A percentile compares a stretch with the other conserved stretches of the same genome.
phyloP scores from a whole-genome alignment of 2,888 invertebrate genomes.

The Hedychridium roseum region DNA sequence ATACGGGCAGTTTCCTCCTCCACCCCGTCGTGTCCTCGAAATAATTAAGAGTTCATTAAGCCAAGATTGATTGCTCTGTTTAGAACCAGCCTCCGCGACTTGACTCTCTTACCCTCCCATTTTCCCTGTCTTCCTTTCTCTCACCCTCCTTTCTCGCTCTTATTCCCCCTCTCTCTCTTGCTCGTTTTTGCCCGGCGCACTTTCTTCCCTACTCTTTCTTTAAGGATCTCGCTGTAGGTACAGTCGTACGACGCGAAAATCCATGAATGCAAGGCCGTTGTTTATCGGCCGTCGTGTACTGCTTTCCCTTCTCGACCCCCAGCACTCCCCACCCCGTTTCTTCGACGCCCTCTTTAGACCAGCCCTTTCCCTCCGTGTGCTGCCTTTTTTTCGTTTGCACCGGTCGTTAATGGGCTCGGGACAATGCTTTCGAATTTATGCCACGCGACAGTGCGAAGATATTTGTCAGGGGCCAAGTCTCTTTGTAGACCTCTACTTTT shows the following conservation, averaged over 20 bases:
- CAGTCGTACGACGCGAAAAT: conserved; percentile 35
- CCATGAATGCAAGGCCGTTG: conserved; percentile 53
- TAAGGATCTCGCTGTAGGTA: conserved; percentile 12
- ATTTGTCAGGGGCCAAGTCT: conserved; percentile 26
- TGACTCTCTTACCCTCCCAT: conserved; percentile 6
- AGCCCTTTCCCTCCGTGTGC: conserved; percentile 7
- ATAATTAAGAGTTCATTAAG: conserved; percentile 64
- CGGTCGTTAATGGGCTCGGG: conserved; percentile 32
- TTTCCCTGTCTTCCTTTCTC: conserved; percentile 11
- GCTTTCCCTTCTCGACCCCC: conserved; percentile 8
- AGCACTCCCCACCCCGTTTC: conserved; percentile 10
- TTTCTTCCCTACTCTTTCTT: no score
- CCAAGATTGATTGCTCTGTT: conserved; percentile 61
- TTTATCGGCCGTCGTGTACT: conserved; percentile 46
- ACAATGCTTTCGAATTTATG: conserved; percentile 33
- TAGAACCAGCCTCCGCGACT: conserved; percentile 38
- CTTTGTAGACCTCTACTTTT: no score
- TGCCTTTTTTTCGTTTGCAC: conserved; percentile 20
- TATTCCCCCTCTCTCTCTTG: background rate
- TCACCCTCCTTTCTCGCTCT: conserved; percentile 13
- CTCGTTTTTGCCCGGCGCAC: background rate
- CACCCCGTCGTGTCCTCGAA: conserved; percentile 53
- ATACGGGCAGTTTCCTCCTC: conserved; percentile 60
- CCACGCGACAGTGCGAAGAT: conserved; percentile 1
- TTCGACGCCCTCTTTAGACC: conserved; percentile 13